Percentiles rank a stretch among this genome's conserved stretches.
These are phyloP conservation scores for Intellagama lesueurii DNA, from an alignment of 2,797 vertebrate species.

Conservation along the genomic window DNA sequence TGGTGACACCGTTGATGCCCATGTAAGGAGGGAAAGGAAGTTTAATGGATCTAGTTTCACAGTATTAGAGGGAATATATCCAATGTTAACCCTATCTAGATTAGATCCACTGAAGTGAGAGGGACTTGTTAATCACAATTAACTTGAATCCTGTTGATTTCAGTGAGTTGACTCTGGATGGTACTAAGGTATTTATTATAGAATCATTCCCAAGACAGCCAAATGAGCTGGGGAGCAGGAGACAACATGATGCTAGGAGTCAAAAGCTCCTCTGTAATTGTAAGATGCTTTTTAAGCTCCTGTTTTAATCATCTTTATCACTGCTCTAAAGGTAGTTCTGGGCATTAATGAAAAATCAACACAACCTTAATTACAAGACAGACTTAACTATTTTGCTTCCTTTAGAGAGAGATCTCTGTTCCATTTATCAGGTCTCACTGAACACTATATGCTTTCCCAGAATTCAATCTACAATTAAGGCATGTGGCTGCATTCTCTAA, in stretches of 20 bases:
- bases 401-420: no score
- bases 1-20: not conserved
- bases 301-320: not conserved
- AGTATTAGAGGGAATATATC: not conserved
- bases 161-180: no score
- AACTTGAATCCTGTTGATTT: no score
- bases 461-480: not conserved
- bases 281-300: not conserved
- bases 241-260: not conserved
- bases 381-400: not conserved
- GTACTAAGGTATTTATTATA: no score
- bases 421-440: no score
- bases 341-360: not conserved
- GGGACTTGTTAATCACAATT: no score
- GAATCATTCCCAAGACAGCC: not conserved
- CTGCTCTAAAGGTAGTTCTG: not conserved
- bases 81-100: no score
- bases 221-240: not conserved
- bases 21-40: not conserved
- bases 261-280: not conserved
- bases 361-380: not conserved
- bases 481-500: not conserved
- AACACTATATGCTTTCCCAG: no score
- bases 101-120: no score
- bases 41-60: not conserved